Evolutionary conservation across 2,797 vertebrate genomes (phyloP), one percentile per base, ranked within the genome.

Genomic region (Carduelis carduelis): DNA sequence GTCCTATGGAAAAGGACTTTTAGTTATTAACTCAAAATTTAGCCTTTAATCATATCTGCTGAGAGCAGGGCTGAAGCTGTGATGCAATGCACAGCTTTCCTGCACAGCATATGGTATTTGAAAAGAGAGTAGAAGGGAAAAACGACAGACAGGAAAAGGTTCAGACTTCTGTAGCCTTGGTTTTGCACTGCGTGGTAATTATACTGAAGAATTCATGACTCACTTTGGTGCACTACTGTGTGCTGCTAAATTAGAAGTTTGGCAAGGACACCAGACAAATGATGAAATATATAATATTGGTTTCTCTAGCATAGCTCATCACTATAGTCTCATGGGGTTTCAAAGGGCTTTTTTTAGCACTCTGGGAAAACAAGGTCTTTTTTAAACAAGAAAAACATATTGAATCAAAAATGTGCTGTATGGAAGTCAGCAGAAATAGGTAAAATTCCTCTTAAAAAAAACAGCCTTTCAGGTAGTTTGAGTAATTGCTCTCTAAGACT

Each of bases 161-260:
- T 96, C 87, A 96, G 97, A 96, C 96, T 95, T 43, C 90, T 94
- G 61, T 27, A 96, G 91, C 90, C 94, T 89, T 8, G 30, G 94
- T 80, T 97, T 95, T 97, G 94, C 90, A 85, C 84, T 89, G 94
- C 30, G 17, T 89, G 89, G 94, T 97, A 96, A 97, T 96, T 97
- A 97, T 30, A 82, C 79, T 90, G 84, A 97, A 95, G 89, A 97
- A 97, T 95, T 74, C 92, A 95, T 97, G 97, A 98, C 95, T 97
- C 97, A 97, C 78, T 89, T 89, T 79, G 92, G 93, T 95, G 88
- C 92, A 96, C 95, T 95, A 95, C 96, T 94, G 94, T 92, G 93
- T 7, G 3, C 95, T 95, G 85, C 94, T 97, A 95, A 91, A 96
- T 93, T 95, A 88, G 89, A 95, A 95, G 87, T 87, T 93, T 97